Evolutionary conservation across 2,797 vertebrate genomes (phyloP), one percentile per base, ranked within the genome.

Genomic region (Epinephelus malabaricus): DNA sequence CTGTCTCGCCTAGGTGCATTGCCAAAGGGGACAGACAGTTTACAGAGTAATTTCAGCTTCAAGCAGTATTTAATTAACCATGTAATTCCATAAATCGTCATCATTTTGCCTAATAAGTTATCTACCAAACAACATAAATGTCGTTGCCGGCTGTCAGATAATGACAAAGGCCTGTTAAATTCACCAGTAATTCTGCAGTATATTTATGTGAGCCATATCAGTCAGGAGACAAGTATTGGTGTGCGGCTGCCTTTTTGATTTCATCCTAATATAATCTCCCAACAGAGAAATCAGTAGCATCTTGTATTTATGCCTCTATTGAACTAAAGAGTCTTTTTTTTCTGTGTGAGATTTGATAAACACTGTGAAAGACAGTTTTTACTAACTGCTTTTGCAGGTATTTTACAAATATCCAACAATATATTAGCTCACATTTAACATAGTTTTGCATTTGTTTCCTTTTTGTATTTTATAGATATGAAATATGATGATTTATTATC

Each of bases 11-110:
- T 18, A 75, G 65, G 75, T 82, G 69, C 75, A 67, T 43, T 64
- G 74, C 70, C 53, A 59, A 70, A 73, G 65, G 56, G 51, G 62
- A 74, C 66, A 70, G 66, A 82, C 65, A 64, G 82, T 83, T 84
- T 84, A 76, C 69, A 75, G 61, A 82, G 81, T 83, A 50, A 80
- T 83, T 81, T 84, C 56, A 53, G 82, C 73, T 86, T 68, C 58
- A 74, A 82, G 72, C 62, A 74, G 51, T 58, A 79, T 86, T 72
- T 83, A 88, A 86, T 84, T 70, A 81, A 88, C 76, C 86, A 86
- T 91, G 85, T 88, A 79, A 90, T 87, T 88, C 72, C 56, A 85
- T 76, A 78, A 84, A 84, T 79, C 76, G 69, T 54, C 27, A 54
- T 73, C 43, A 82, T 79, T 80, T 84, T 84, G 69, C 51, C 60